Evolutionary conservation across 1,140 invertebrate species (phyloP).

Genomic region (Colletes latitarsis): DNA sequence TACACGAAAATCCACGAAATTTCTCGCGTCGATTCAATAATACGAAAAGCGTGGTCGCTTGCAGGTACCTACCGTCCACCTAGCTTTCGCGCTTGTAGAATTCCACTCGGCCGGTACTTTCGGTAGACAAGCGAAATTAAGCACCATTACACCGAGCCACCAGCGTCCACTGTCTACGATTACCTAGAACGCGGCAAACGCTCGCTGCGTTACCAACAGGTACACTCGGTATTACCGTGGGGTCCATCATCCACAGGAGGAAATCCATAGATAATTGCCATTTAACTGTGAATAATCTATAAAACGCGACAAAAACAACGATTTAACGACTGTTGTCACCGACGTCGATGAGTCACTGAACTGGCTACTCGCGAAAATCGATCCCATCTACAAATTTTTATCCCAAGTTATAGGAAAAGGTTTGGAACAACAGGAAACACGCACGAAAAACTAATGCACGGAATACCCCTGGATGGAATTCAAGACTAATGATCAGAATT

Average conservation of each 20-base stretch:
- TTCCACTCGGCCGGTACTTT: conserved; percentile 43
- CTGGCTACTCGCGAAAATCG: background rate
- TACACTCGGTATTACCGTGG: conserved; percentile 3
- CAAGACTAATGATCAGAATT: too few relatives aligned
- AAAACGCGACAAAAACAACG: conserved; percentile 12
- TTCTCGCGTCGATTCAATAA: too few relatives aligned
- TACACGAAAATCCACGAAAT: too few relatives aligned
- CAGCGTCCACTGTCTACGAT: conserved; percentile 22
- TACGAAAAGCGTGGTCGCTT: background rate
- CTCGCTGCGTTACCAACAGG: conserved; percentile 45
- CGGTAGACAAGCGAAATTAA: conserved; percentile 31
- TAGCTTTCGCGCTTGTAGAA: conserved; percentile 1
- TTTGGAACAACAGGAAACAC: too few relatives aligned
- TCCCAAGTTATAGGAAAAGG: too few relatives aligned
- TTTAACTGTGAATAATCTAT: conserved; percentile 18
- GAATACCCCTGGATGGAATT: too few relatives aligned
- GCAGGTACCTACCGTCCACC: conserved; percentile 14
- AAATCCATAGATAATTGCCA: conserved; percentile 15
- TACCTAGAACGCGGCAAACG: conserved; percentile 38
- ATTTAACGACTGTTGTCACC: conserved; percentile 1
- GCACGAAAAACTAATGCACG: too few relatives aligned
- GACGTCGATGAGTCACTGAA: conserved; percentile 13
- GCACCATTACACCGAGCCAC: conserved; percentile 14
- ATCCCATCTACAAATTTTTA: too few relatives aligned
- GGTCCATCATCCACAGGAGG: background rate